Evolutionary conservation across 2,888 invertebrate species (phyloP), one percentile per base, ranked within the genome.

Genomic region (Erannis defoliaria): DNA sequence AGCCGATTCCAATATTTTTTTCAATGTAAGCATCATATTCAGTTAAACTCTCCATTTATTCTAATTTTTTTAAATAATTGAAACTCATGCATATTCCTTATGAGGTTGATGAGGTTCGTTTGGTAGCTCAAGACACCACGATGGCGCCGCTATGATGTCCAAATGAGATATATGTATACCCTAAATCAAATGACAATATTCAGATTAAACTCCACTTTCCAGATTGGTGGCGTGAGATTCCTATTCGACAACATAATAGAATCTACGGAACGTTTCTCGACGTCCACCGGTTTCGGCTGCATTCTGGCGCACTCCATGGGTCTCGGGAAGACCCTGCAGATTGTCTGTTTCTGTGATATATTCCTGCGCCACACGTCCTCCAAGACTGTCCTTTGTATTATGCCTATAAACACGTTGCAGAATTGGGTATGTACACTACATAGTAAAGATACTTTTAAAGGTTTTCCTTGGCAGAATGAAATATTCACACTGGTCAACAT

Each of bases 291-390:
- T 10, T 99, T 99, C 86, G 99, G 99, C 12, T 99, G 99, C 85
- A 99, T 99, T 75, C 93, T 99, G 54, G 99, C 99, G 0, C 99
- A 99, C 93, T 98, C 98, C 43, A 99, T 99, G 99, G 99, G 99
- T 1, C 94, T 99, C 26, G 99, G 99, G n/a, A 99, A 99, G 93
- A 99, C 99, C 0, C 93, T 99, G 60, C 98, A 97, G 93, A 97
- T 99, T 58, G 97, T 99, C 57, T 97, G 98, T 69, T 99, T 99
- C 92, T 97, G 97, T 82, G 99, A 99, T 90, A 96, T 99, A 76
- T 98, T 99, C 88, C 94, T 99, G 73, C 94, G 98, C 53, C 96
- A 98, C 84, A 99, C 99, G 0, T 94, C 94, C 21, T 97, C 98
- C 5, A 97, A 96, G 83, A 97, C 97, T 12, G 97, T 99, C 0